Percentiles rank a stretch among this genome's conserved stretches.
Evolutionary conservation across 1,140 invertebrate species (phyloP).

Genomic region (Solenopsis invicta): DNA sequence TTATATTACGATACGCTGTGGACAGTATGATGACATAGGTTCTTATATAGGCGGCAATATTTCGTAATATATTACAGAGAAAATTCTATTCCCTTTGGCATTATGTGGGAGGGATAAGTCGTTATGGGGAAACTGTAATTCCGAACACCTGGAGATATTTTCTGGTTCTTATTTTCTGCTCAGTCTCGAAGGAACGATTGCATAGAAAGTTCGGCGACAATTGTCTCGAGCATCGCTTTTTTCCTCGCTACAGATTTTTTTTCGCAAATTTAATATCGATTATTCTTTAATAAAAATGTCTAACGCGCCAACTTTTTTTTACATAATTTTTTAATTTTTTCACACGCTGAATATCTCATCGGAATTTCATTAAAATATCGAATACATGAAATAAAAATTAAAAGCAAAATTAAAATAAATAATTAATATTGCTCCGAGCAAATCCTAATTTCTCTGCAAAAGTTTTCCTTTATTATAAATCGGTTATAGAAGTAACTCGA

Average conservation of each 20-base stretch:
- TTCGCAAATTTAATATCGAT: conserved; percentile 11
- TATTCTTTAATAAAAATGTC: conserved; percentile 11
- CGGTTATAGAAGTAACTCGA: background rate
- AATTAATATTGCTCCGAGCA: background rate
- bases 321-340: conserved; percentile 6
- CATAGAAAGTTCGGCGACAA: conserved; percentile 1
- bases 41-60: conserved; percentile 19
- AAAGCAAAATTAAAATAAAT: background rate
- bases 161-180: conserved; percentile 27
- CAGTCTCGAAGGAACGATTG: conserved; percentile 33
- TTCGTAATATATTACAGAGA: conserved; percentile 50
- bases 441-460: background rate
- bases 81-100: conserved; percentile 40
- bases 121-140: conserved; percentile 46
- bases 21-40: background rate
- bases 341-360: background rate
- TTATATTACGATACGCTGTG: background rate
- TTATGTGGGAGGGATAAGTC: conserved; percentile 41
- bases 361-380: background rate
- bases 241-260: background rate
- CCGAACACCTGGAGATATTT: conserved; percentile 44
- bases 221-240: background rate
- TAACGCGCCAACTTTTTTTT: background rate
- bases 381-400: background rate
- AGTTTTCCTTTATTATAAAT: background rate